Evolutionary conservation across 2,888 invertebrate genomes (phyloP).

Genomic region (Prenolepis imparis): DNA sequence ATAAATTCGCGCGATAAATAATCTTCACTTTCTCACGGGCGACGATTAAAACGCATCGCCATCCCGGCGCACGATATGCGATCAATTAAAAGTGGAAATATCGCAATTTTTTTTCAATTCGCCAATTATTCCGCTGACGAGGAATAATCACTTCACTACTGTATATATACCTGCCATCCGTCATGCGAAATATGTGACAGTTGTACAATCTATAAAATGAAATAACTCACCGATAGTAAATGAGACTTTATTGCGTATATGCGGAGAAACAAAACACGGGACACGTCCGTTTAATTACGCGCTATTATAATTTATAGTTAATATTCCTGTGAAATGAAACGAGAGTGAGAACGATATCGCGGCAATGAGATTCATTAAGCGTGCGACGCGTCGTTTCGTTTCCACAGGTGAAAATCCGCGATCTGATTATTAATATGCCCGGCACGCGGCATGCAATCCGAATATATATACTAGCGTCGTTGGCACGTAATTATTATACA

Average conservation of each 20-base stretch:
- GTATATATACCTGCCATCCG: background rate
- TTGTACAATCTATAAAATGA: background rate
- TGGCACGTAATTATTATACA: constrained; percentile 49
- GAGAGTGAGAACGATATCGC: background rate
- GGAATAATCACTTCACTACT: background rate
- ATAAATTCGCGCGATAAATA: background rate
- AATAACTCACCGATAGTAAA: background rate
- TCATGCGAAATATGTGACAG: background rate
- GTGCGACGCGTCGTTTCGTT: background rate
- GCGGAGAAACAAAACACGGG: background rate
- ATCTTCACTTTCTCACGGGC: too few species aligned
- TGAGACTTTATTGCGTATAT: background rate
- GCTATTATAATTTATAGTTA: background rate
- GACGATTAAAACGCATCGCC: constrained; percentile 5
- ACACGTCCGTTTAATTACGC: background rate
- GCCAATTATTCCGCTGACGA: background rate
- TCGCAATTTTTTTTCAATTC: background rate
- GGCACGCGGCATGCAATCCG: background rate
- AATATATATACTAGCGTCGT: constrained; percentile 28
- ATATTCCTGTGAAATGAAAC: background rate
- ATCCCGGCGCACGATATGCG: background rate
- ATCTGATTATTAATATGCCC: constrained; percentile 41
- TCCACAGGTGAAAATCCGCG: constrained; percentile 29
- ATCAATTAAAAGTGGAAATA: background rate
- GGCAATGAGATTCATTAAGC: background rate